phyloP scores from a whole-genome alignment of 2,888 invertebrate species.

The Orthosia cruda region DNA sequence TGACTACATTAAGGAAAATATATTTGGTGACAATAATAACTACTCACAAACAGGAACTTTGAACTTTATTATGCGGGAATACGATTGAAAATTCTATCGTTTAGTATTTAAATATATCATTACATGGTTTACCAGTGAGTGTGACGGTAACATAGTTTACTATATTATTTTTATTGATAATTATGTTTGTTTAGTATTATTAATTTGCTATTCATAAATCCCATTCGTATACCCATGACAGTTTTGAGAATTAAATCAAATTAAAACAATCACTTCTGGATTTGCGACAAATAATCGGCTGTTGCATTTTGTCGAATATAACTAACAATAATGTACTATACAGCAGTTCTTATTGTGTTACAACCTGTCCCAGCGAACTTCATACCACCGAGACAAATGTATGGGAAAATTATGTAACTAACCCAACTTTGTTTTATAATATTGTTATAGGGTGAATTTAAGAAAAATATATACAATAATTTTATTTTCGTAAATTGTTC shows the following conservation, averaged over 20 bases:
- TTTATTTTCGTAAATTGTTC: too few species aligned
- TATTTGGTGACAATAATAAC: conserved; percentile 32
- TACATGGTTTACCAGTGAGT: conserved; percentile 27
- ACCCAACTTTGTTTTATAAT: too few species aligned
- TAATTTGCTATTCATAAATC: conserved; percentile 4
- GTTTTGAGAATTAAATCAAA: not conserved
- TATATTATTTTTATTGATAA: conserved; percentile 3
- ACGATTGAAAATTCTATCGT: conserved; percentile 6
- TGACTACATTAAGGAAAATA: conserved; percentile 57
- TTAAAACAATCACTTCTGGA: not conserved
- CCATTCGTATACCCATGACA: not conserved
- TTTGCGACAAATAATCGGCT: too few species aligned
- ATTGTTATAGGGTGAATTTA: too few species aligned
- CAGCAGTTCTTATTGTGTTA: too few species aligned
- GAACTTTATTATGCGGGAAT: not conserved
- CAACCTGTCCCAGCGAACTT: too few species aligned
- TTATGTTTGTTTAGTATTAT: conserved; percentile 7
- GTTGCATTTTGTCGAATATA: too few species aligned
- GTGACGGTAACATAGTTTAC: conserved; percentile 15
- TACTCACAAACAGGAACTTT: not conserved
- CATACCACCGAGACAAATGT: too few species aligned
- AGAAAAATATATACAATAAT: too few species aligned
- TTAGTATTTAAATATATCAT: conserved; percentile 1
- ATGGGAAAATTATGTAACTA: too few species aligned
- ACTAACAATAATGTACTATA: too few species aligned